Evolutionary conservation across 35 echinoderm and acorn worm genomes (phyloP).

Genomic region (Stichopus chloronotus): DNA sequence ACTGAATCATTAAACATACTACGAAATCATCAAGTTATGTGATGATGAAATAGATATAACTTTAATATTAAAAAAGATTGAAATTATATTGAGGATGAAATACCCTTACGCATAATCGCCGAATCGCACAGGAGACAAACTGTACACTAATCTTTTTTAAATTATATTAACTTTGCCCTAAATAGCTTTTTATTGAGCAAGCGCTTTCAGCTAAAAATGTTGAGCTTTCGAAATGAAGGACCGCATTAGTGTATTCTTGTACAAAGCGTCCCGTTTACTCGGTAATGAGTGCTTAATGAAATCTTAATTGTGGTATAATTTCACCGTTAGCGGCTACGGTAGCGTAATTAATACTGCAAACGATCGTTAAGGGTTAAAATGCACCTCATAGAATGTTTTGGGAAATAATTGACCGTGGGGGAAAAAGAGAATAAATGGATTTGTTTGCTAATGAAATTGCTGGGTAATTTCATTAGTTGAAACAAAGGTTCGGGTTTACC

Average conservation of each 20-base stretch:
- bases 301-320: slow-evolving; percentile 61
- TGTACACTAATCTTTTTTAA: slow-evolving; percentile 13
- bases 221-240: slow-evolving; percentile 1
- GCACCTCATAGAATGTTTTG: slow-evolving; percentile 50
- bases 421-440: slow-evolving; percentile 57
- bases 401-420: slow-evolving; percentile 59
- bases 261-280: slow-evolving; percentile 17
- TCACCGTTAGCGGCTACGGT: slow-evolving; percentile 31
- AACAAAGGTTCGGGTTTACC: slow-evolving; percentile 49
- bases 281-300: slow-evolving; percentile 54
- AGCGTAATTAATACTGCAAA: slow-evolving; percentile 58
- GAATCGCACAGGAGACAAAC: slow-evolving; percentile 37
- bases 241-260: slow-evolving; percentile 25
- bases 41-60: not conserved
- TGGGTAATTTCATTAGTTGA: slow-evolving; percentile 57
- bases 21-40: too few species aligned
- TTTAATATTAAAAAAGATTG: not conserved
- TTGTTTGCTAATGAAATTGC: slow-evolving; percentile 64
- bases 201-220: slow-evolving; percentile 54
- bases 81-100: not conserved
- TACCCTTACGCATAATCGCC: not conserved
- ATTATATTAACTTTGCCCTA: slow-evolving; percentile 64
- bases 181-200: slow-evolving; percentile 55
- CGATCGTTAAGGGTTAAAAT: slow-evolving; percentile 48
- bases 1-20: too few species aligned